These are phyloP conservation scores for Oreochromis spilurus DNA, from an alignment of 2,113 vertebrate species.

Conservation along the genomic window DNA sequence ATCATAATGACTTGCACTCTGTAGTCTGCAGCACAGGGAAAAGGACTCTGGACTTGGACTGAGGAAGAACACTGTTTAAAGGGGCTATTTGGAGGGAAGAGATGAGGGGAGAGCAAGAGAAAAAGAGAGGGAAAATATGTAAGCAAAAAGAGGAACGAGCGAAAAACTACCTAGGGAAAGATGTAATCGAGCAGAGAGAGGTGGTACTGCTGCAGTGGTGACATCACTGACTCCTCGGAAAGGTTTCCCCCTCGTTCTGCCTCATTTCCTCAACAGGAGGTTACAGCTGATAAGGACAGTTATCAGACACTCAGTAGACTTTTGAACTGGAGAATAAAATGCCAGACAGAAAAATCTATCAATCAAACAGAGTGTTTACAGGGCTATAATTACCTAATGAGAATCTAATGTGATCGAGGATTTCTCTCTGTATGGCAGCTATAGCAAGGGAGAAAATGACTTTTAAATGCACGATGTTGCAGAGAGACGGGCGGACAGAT, in stretches of 20 bases:
- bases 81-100: neutral
- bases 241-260: slow-evolving; percentile 21
- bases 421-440: neutral
- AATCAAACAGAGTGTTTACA: neutral
- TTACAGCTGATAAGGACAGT: slow-evolving; percentile 2
- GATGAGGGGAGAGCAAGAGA: neutral
- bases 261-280: slow-evolving; percentile 29
- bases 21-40: slow-evolving; percentile 5
- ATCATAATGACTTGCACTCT: slow-evolving; percentile 38
- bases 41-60: neutral
- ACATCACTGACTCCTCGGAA: slow-evolving; percentile 33
- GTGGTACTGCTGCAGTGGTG: slow-evolving; percentile 22
- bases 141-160: neutral
- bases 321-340: neutral
- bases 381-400: slow-evolving; percentile 4
- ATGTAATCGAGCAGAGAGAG: neutral
- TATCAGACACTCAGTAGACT: neutral
- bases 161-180: neutral
- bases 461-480: neutral
- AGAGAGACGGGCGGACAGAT: neutral
- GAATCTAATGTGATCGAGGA: neutral
- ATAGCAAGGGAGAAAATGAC: neutral
- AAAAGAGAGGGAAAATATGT: neutral
- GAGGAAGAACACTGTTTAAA: neutral
- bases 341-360: neutral